Conservation (phyloP, 2,113 vertebrate genomes). For the Spizaetus ornatus region DNA sequence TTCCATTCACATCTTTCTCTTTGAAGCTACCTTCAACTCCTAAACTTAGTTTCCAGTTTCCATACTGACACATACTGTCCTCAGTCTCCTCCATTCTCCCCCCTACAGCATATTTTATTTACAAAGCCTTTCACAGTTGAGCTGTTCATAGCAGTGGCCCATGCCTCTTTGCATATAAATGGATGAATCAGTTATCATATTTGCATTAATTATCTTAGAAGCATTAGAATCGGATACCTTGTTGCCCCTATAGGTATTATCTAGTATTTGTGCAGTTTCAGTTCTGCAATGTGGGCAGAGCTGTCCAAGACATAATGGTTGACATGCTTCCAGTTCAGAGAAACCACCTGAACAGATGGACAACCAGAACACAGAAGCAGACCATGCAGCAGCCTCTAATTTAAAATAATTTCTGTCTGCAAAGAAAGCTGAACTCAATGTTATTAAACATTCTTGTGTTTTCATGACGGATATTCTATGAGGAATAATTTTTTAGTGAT, state of each 20-base stretch:
- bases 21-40: not conserved
- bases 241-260: not conserved
- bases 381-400: conserved; percentile 6
- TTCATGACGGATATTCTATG: not conserved
- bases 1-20: not conserved
- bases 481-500: conserved; percentile 27
- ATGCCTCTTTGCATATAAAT: not conserved
- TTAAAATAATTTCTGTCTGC: conserved; percentile 22
- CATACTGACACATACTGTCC: fast-evolving
- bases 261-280: not conserved
- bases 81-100: not conserved
- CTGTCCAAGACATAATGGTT: not conserved
- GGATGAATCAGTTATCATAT: not conserved
- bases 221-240: not conserved
- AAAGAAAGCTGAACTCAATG: conserved; percentile 21
- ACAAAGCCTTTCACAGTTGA: not conserved
- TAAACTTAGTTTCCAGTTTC: not conserved
- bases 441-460: conserved; percentile 38
- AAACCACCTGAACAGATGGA: conserved; percentile 37
- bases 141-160: not conserved
- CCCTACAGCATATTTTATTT: not conserved
- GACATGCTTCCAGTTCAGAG: not conserved
- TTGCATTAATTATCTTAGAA: not conserved
- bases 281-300: not conserved
- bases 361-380: conserved; percentile 14